phyloP scores from a whole-genome alignment of 2,888 invertebrate species.

The Epiblema foenella region DNA sequence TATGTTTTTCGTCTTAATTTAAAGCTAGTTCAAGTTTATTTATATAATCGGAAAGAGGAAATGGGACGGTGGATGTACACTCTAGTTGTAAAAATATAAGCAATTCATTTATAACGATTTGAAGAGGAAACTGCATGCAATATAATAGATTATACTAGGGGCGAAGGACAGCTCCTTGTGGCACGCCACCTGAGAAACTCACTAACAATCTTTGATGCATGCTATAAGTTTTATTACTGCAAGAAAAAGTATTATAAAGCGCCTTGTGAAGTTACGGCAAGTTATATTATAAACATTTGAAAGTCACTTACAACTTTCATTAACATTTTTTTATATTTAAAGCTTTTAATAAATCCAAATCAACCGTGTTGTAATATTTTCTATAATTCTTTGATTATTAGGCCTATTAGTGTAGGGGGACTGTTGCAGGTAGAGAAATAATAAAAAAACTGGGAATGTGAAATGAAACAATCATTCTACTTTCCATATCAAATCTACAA shows the following conservation, averaged over 20 bases:
- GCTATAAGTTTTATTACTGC: constrained; percentile 21
- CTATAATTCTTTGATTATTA: constrained; percentile 30
- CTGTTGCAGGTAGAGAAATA: constrained; percentile 50
- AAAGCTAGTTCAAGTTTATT: constrained; percentile 78
- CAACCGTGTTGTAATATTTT: constrained; percentile 22
- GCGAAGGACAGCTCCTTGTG: constrained; percentile 55
- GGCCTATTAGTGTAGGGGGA: constrained; percentile 35
- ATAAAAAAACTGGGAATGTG: constrained; percentile 36
- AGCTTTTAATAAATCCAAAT: constrained; percentile 40
- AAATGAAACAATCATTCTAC: constrained; percentile 38
- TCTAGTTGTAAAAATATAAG: constrained; percentile 76
- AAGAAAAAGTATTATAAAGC: constrained; percentile 32
- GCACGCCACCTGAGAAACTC: constrained; percentile 49
- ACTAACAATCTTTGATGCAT: constrained; percentile 36
- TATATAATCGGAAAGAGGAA: constrained; percentile 77
- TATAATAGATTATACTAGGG: constrained; percentile 45
- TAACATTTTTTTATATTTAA: constrained; percentile 29
- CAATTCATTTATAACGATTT: constrained; percentile 59
- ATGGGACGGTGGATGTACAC: constrained; percentile 82
- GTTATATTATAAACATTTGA: constrained; percentile 20
- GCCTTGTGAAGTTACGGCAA: constrained; percentile 13
- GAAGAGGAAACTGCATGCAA: constrained; percentile 62
- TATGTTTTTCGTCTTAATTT: constrained; percentile 75
- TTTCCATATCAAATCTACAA: constrained; percentile 77
- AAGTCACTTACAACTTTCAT: constrained; percentile 1